Conservation (phyloP, 1,140 invertebrate genomes). For the Ceratitis capitata region DNA sequence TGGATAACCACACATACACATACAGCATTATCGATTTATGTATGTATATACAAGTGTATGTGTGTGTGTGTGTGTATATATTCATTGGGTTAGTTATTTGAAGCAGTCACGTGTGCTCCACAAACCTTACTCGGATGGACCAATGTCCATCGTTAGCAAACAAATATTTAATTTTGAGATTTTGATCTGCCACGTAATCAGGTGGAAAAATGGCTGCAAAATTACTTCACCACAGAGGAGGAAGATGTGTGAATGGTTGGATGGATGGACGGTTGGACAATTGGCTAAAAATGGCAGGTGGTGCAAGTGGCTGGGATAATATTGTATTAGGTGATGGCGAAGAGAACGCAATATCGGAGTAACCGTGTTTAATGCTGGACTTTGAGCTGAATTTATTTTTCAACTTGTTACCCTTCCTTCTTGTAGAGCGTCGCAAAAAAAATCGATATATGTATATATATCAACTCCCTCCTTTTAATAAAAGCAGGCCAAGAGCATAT, state of each 20-base stretch:
- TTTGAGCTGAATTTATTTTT: too few relatives aligned
- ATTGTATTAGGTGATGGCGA: too few relatives aligned
- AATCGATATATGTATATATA: too few relatives aligned
- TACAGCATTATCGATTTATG: background rate
- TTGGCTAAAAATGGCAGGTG: background rate
- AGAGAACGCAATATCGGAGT: too few relatives aligned
- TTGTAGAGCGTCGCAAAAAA: too few relatives aligned
- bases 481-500: too few relatives aligned
- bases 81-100: too few relatives aligned
- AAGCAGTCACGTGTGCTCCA: background rate
- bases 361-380: too few relatives aligned
- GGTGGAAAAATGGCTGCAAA: constrained; percentile 32
- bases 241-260: background rate
- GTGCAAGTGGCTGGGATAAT: too few relatives aligned
- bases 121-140: background rate
- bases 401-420: too few relatives aligned
- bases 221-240: background rate
- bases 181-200: constrained; percentile 28
- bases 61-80: background rate
- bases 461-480: too few relatives aligned
- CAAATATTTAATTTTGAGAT: constrained; percentile 39
- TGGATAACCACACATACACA: background rate
- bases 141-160: background rate
- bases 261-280: too few relatives aligned
- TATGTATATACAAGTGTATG: background rate